Evolutionary conservation across 2,888 invertebrate species (phyloP), one percentile per base, ranked within the genome.

Genomic region (Dichetophora obliterata): DNA sequence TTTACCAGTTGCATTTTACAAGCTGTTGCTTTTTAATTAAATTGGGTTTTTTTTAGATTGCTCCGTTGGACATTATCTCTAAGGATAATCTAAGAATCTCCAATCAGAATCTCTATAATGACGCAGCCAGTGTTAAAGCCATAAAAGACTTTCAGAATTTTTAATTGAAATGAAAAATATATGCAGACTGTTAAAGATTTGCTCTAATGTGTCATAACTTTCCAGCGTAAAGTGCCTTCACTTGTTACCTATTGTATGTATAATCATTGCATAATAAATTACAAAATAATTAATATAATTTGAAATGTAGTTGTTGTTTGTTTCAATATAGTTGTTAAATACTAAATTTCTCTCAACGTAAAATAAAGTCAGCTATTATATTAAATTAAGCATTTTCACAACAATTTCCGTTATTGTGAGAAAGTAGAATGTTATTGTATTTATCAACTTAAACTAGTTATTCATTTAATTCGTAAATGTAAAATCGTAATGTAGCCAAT

Each of bases 131-230:
- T 50, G 72, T 65, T 8, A 24, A 72, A 74, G 82, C 80, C 54
- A 79, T 81, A 19, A 80, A 82, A 79, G 81, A 82, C 75, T 85
- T 85, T 80, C 80, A 81, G n/a, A 73, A 82, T 75, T 85, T 85
- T 79, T 83, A 79, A 76, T n/a, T 43, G 2, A 43, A 11, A 50
- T 19, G 2, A 34, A 34, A 37, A 48, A 50, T 1, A 24, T 3
- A n/a, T 27, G 1, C 3, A 11, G 1, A 43, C 48, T 16, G 5
- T 11, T 27, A 16, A 16, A 70, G 37, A 43, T 43, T 43, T 43
- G 43, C 6, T 24, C 54, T 8, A 27, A 52, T n/a, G 43, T 72
- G 50, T 61, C 59, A 61, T 50, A 16, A 22, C 34, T 24, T 19
- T 52, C 50, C 11, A 24, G 74, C 63, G 37, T 74, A 31, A 4